Percentiles rank a stretch among this genome's conserved stretches.
phyloP scores from a whole-genome alignment of 2,797 vertebrate species.

The Ispidina picta region DNA sequence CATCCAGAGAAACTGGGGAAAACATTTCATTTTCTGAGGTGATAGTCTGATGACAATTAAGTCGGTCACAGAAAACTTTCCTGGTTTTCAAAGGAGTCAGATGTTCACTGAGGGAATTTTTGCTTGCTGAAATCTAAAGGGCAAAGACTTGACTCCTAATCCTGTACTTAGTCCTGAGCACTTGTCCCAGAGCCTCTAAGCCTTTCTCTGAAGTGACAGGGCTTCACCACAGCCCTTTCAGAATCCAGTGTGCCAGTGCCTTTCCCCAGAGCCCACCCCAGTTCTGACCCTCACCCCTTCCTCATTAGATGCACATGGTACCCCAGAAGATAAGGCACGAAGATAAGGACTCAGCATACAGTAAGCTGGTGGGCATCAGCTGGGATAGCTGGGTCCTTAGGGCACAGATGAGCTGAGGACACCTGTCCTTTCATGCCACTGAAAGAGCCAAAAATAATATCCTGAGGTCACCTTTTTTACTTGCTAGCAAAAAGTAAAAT shows the following conservation, averaged over 20 bases:
- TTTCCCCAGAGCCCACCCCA: not conserved
- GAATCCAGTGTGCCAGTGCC: not conserved
- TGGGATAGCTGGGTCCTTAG: not conserved
- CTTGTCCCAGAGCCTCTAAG: not conserved
- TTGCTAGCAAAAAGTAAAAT: not conserved
- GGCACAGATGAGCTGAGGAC: slow-evolving; percentile 21
- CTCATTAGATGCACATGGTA: not conserved
- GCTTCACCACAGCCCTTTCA: accelerated
- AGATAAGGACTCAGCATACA: not conserved
- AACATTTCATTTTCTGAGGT: not conserved
- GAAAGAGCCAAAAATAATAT: slow-evolving; percentile 42
- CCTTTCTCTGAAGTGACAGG: not conserved
- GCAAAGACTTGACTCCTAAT: not conserved
- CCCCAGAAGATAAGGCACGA: not conserved
- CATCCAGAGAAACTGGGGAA: not conserved
- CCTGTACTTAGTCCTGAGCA: not conserved
- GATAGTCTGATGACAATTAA: not conserved
- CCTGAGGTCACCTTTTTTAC: slow-evolving; percentile 4
- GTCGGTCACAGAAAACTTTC: not conserved
- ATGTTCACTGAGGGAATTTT: accelerated
- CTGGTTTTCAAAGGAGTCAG: not conserved
- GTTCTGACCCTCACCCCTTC: not conserved
- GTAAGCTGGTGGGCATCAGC: not conserved
- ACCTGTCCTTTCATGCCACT: slow-evolving; percentile 33
- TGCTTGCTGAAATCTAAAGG: not conserved